Base-by-base conservation (phyloP, 1,140 invertebrate genomes). In the Tetragnatha versicolor region DNA sequence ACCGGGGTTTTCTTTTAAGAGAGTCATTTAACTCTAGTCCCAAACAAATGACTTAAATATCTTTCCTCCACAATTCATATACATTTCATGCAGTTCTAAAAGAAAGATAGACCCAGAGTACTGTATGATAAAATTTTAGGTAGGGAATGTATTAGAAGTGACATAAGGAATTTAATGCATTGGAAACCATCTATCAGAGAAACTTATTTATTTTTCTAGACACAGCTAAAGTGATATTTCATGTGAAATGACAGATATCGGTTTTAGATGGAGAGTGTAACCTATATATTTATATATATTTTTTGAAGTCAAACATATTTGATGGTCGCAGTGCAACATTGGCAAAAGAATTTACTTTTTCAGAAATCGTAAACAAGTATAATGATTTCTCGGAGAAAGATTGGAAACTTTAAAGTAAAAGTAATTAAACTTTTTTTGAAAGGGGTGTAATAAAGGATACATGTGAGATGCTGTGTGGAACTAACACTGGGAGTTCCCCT, bases 141-240 rank as follows among this genome's bases (percentile, higher is more conserved):
- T 9, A n/a, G 20, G 25, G 12, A 63, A 39, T 63, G 60, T 63
- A 63, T 39, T 42, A 63, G 33, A 63, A 63, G 35, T 42, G 60
- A 63, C 60, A 63, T 63, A 37, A 63, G 60, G 42, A 37, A 63
- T 63, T 63, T 63, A 63, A 63, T 63, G 60, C 37, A 63, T 63
- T 63, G 60, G 60, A 63, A 63, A 63, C 60, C 60, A 63, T 63
- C 60, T 63, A 63, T 63, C 60, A 63, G 60, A 63, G 42, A 39
- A 2, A 22, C 20, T 37, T 63, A 63, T 42, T 63, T 63, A 37
- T 42, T 39, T 39, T 42, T 39, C 33, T 37, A 37, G 35, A 63
- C 60, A 63, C 37, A 31, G 22, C 4, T 42, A 42, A 20, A 63
- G 60, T 25, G 37, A 63, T 63, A 63, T 63, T 63, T 63, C 60